Base-by-base conservation (phyloP, 2,888 invertebrate genomes). In the Rhyacophila evoluta region DNA sequence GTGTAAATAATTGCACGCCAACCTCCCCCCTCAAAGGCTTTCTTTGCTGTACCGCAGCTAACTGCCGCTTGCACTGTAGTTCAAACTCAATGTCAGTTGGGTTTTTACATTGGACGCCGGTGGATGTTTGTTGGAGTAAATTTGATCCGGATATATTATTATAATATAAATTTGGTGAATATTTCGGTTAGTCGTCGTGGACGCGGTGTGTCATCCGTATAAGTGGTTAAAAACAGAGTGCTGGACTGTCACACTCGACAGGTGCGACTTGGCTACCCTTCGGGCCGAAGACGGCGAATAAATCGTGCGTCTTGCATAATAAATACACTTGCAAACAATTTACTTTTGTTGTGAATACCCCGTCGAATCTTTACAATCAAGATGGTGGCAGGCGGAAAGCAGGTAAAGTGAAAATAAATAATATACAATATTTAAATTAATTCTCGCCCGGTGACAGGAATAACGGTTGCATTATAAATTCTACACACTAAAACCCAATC, bases 351-450 rank as follows among this genome's bases (percentile, higher is more conserved):
- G 39, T 25, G 41, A 39, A 72, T 55, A 70, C 38, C 82, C 81
- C 70, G 19, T 38, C 68, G 78, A 39, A 74, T 77, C 77, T 83
- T 83, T 82, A 83, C 77, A 55, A 55, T 55, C 87, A 89, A 84
- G 84, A 90, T 90, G 90, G 90, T 90, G 82, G 89, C 89, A 85
- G 89, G 90, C 85, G 89, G 89, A 83, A 90, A 90, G 86, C 89
- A 90, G 89, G 90, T 90, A 86, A 84, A 11, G 55, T 55, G 15
- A 55, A 36, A 4, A 33, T 33, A 33, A 33, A 33, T 2, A 33
- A 33, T 6, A 33, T 6, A 6, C 2, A 33, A 33, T 33, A 33
- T 33, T 33, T 33, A 6, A 33, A 33, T 6, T 2, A 33, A 33
- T 6, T 33, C 29, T 33, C 28, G 27, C 27, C 68, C 19, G 28